A percentile compares a stretch with the other conserved stretches of the same genome.
Evolutionary conservation across 2,113 vertebrate genomes (phyloP).

Genomic region (Mola mola): DNA sequence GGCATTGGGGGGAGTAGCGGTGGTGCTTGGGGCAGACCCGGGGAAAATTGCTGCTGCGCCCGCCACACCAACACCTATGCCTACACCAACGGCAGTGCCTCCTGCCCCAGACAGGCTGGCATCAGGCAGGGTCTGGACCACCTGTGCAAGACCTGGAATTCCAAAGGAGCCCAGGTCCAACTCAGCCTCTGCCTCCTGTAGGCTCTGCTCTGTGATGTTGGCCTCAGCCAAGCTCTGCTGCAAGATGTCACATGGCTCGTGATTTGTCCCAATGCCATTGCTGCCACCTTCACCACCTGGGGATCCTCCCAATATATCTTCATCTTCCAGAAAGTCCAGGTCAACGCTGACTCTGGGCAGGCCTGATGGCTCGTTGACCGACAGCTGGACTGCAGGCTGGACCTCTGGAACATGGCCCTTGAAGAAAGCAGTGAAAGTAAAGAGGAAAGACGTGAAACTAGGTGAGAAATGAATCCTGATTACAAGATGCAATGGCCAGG

Average conservation of each 20-base stretch:
- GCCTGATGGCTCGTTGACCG: conserved; percentile 75
- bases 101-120: conserved; percentile 75
- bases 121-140: conserved; percentile 88
- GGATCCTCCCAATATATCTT: conserved; percentile 91
- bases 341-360: conserved; percentile 90
- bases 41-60: conserved; percentile 87
- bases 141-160: conserved; percentile 88
- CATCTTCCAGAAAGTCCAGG: conserved; percentile 95
- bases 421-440: conserved; percentile 11
- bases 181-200: conserved; percentile 92
- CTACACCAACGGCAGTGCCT: conserved; percentile 75
- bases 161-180: conserved; percentile 94
- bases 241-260: conserved; percentile 96
- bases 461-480: background rate
- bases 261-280: conserved; percentile 81
- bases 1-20: conserved; percentile 70
- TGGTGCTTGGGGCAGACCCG: conserved; percentile 67
- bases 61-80: conserved; percentile 79
- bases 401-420: conserved; percentile 91
- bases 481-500: background rate
- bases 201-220: conserved; percentile 96
- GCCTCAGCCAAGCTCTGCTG: conserved; percentile 97
- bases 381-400: conserved; percentile 87
- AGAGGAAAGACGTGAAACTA: conserved; percentile 36
- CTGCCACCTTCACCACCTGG: conserved; percentile 78